Evolutionary conservation across 2,113 vertebrate species (phyloP), one percentile per base, ranked within the genome.

Genomic region (Opisthocomus hoazin): DNA sequence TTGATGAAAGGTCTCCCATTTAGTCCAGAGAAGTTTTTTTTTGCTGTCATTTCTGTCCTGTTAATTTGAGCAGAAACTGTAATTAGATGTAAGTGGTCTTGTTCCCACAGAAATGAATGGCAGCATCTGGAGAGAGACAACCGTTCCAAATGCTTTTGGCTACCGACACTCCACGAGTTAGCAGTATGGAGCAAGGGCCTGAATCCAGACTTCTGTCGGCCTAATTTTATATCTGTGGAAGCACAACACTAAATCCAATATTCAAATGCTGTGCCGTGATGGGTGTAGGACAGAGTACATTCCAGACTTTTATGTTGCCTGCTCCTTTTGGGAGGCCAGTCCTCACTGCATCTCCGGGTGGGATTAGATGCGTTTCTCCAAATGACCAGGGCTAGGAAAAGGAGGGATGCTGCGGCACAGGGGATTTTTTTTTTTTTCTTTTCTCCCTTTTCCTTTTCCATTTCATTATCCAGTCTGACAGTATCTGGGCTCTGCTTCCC

Each of bases 91-190:
- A 98, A 98, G 98, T 96, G 97, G 97, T 98, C 97, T 97, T 98
- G 98, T 98, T 98, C 98, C 98, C 98, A 98, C 98, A 98, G 97
- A 98, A 98, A 98, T 98, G 98, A 98, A 97, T 98, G 98, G 98
- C 98, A 98, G 98, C 98, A 97, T 98, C 98, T 98, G 98, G 97
- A 98, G 98, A 96, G 97, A 98, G 98, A 97, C 97, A 96, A 97
- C 95, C 84, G 97, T 98, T 98, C 98, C 98, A 98, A 98, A 98
- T 97, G 96, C 97, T 98, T 96, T 98, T 98, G 98, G 98, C 98
- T 93, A 95, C 97, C 84, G 3, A 84, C n/a, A 94, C 96, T 90
- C 96, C 86, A 89, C 98, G 92, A 98, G 98, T 98, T 89, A 98
- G 93, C 97, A 80, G 98, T 87, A 89, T 86, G 97, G 97, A 98